These are phyloP conservation scores for Mus musculus DNA, from an alignment of 2,113 vertebrate genomes.

Conservation along the genomic window GRCm39 chr14:58799001-58799500, in stretches of 20 bases:
- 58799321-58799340: background rate
- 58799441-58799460: background rate
- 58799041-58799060: background rate
- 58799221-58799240: background rate
- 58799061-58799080: background rate
- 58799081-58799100: background rate
- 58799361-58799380: background rate
- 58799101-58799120: background rate
- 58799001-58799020: background rate
- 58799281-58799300: background rate
- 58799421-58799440: background rate
- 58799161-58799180: background rate
- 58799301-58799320: background rate
- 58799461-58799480: background rate
- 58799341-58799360: background rate
- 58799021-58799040: background rate
- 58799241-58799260: background rate
- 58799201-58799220: background rate
- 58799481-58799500: background rate
- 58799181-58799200: background rate
- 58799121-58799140: background rate
- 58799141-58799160: background rate
- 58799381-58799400: background rate
- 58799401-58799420: background rate
- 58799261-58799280: background rate